Evolutionary conservation across 2,113 vertebrate species (phyloP), one percentile per base, ranked within the genome.

Genomic region (Cynoglossus semilaevis): DNA sequence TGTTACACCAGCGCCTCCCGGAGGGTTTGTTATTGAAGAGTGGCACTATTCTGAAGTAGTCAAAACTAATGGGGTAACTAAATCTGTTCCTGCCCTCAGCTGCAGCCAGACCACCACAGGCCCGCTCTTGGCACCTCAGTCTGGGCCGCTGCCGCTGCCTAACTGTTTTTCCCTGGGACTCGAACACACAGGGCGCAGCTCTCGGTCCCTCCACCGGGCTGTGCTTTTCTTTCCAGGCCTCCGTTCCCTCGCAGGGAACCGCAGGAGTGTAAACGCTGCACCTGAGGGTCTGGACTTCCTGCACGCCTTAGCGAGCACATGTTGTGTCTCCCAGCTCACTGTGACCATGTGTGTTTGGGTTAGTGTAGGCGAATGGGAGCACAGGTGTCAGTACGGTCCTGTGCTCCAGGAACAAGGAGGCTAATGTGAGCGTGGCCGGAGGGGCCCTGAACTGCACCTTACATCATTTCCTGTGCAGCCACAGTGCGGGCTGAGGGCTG

Each of bases 381-480:
- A 59, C 52, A 61, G 60, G 74, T 60, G 41, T 76, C 47, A 60
- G 67, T 67, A 72, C 48, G 15, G 19, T 45, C 66, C 49, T 58
- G 70, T 52, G 58, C n/a, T 58, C 58, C 61, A 11, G 51, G 86
- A 87, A 91, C 88, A 89, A 89, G 85, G 78, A 85, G 75, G 61
- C 79, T 79, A 85, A 87, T 90, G 87, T 89, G 67, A 66, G 64
- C 46, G 73, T 52, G 70, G 88, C 70, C 51, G 63, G 73, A 65
- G 22, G 58, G 51, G 72, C 76, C 72, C 73, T 76, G 83, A 85
- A 87, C 80, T 69, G 67, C n/a, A 35, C 18, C 70, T 88, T 67
- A 86, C 88, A 88, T 91, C 85, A 91, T 91, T 91, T 91, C 90
- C 91, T 89, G 87, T 74, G 76, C 54, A 86, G 86, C 85, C 85